Evolutionary conservation across 2,113 vertebrate genomes (phyloP).

Genomic region (Mus spicilegus): DNA sequence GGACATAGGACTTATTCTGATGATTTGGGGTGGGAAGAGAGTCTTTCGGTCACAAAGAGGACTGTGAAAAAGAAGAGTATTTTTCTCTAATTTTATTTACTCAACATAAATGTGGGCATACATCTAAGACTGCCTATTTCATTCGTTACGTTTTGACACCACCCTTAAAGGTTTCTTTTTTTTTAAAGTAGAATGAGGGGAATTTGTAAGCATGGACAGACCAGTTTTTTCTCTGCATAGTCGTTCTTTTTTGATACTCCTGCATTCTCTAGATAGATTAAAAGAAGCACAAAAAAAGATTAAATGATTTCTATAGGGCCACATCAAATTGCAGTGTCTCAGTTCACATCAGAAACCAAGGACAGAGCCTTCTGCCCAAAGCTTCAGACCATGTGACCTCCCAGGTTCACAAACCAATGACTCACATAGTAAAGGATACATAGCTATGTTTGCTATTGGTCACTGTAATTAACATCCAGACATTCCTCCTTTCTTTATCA

Average conservation of each 20-base stretch:
- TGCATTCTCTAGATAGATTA: not conserved
- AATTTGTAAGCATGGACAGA: constrained; percentile 36
- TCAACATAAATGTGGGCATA: not conserved
- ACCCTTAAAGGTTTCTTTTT: constrained; percentile 52
- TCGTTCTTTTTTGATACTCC: constrained; percentile 1
- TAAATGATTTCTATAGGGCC: constrained; percentile 19
- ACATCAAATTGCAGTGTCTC: constrained; percentile 47
- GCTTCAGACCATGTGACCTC: not conserved
- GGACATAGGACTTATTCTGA: not conserved
- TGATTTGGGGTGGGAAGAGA: not conserved
- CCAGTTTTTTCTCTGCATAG: not conserved
- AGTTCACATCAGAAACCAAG: constrained; percentile 22
- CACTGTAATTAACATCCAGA: not conserved
- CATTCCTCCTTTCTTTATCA: not conserved
- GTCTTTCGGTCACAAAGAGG: constrained; percentile 12
- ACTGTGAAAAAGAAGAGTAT: not conserved
- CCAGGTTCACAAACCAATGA: not conserved
- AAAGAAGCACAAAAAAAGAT: not conserved
- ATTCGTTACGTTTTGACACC: constrained; percentile 43
- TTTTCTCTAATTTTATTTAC: constrained; percentile 43
- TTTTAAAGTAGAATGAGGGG: constrained; percentile 58
- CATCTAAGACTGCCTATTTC: constrained; percentile 21
- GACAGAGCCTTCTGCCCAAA: not conserved
- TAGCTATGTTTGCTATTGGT: not conserved
- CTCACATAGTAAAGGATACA: not conserved